Evolutionary conservation across 1,140 invertebrate genomes (phyloP).

Genomic region (Macrosteles quadrilineatus): DNA sequence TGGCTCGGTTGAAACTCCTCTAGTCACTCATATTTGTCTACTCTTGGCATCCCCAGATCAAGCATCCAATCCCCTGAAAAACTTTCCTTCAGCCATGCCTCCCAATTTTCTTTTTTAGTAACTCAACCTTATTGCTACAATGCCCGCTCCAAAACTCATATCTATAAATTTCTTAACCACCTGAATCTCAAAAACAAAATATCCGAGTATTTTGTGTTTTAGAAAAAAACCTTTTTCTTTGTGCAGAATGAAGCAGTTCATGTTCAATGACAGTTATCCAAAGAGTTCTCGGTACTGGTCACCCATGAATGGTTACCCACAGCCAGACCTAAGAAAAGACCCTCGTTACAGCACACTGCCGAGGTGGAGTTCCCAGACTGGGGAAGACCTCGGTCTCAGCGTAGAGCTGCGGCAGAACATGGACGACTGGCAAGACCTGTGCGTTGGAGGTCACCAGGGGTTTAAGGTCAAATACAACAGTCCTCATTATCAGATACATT

Average conservation of each 20-base stretch:
- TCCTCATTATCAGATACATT: too few species aligned
- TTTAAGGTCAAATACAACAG: slow-evolving; percentile 12
- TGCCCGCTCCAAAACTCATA: too few species aligned
- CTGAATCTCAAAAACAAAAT: too few species aligned
- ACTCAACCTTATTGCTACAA: too few species aligned
- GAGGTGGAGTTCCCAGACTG: background rate
- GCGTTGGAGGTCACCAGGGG: background rate
- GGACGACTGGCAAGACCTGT: background rate
- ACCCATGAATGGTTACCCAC: background rate
- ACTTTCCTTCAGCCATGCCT: too few species aligned
- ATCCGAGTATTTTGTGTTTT: too few species aligned
- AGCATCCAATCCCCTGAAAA: too few species aligned
- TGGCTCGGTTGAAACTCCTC: too few species aligned
- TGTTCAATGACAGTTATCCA: slow-evolving; percentile 10
- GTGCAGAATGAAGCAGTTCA: background rate
- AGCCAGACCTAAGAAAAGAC: background rate
- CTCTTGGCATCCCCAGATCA: too few species aligned
- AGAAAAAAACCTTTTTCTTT: background rate
- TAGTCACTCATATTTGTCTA: too few species aligned
- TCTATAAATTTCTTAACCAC: too few species aligned
- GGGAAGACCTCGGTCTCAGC: background rate
- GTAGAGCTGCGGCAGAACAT: background rate
- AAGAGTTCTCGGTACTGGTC: background rate
- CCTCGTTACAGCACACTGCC: background rate
- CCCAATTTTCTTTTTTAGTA: too few species aligned